A percentile compares a stretch with the other conserved stretches of the same genome.
Evolutionary conservation across 2,113 vertebrate genomes (phyloP).

Genomic region (Nicator chloris): DNA sequence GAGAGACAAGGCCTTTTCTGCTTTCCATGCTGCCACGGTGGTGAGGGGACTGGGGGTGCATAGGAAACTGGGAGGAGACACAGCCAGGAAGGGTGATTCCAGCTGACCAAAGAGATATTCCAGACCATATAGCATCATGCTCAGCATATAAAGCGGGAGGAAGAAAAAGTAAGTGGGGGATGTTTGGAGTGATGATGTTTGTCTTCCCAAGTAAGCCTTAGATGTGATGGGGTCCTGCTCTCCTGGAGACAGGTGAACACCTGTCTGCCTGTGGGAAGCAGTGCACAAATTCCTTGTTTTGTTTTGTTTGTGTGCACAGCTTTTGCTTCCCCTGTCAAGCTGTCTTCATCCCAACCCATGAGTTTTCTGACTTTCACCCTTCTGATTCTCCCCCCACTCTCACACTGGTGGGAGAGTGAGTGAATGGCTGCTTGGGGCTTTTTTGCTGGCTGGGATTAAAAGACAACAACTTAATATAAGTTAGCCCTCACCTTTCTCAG

Average conservation of each 20-base stretch:
- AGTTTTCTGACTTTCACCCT: background rate
- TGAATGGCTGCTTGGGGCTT: background rate
- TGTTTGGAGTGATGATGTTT: background rate
- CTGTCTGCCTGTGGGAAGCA: background rate
- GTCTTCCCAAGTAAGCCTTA: background rate
- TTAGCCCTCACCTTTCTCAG: background rate
- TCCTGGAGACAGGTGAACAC: background rate
- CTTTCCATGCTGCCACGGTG: rapidly evolving
- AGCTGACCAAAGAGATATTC: background rate
- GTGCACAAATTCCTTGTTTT: background rate
- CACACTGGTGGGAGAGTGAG: rapidly evolving
- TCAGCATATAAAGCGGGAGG: background rate
- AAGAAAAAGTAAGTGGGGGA: background rate
- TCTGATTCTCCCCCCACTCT: background rate
- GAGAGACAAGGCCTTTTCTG: background rate
- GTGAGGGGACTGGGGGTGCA: background rate
- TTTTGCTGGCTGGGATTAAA: background rate
- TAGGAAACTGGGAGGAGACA: background rate
- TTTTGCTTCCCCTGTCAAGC: background rate
- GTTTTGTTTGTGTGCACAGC: rapidly evolving
- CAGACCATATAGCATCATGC: background rate
- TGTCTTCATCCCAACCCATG: background rate
- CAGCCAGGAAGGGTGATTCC: background rate
- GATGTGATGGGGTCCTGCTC: background rate
- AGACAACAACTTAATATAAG: background rate